These are phyloP conservation scores for Leucophenga varia DNA, from an alignment of 1,140 invertebrate species.

Conservation along the genomic window DNA sequence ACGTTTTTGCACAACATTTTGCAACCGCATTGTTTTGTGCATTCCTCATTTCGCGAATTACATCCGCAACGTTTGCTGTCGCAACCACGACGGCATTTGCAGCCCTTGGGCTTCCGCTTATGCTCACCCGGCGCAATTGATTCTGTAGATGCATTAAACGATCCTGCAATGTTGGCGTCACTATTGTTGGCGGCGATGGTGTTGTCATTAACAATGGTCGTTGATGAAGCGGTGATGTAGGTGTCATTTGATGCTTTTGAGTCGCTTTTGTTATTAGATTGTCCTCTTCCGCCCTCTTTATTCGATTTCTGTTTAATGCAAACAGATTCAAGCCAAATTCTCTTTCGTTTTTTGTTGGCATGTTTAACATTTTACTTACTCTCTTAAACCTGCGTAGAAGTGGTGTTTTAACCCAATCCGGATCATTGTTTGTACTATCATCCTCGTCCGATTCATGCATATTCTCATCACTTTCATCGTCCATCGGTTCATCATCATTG, in stretches of 20 bases:
- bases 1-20: constrained; percentile 28
- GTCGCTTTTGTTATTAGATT: constrained; percentile 1
- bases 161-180: constrained; percentile 11
- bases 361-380: constrained; percentile 16
- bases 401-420: constrained; percentile 70
- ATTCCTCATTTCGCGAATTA: constrained; percentile 6
- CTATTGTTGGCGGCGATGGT: constrained; percentile 4
- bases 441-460: too few species aligned
- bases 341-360: background rate
- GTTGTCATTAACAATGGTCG: constrained; percentile 10
- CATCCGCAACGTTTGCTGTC: constrained; percentile 35
- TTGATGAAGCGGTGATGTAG: background rate
- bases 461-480: constrained; percentile 54
- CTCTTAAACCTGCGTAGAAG: constrained; percentile 39
- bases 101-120: constrained; percentile 10
- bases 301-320: constrained; percentile 10
- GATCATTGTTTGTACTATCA: constrained; percentile 63
- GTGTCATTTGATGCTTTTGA: constrained; percentile 5
- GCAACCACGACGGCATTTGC: constrained; percentile 35
- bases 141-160: constrained; percentile 4
- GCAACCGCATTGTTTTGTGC: constrained; percentile 20
- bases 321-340: constrained; percentile 11
- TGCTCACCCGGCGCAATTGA: constrained; percentile 3
- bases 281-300: background rate
- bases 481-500: constrained; percentile 14